Conservation (phyloP, 2,797 vertebrate species). For the Aplochiton taeniatus region DNA sequence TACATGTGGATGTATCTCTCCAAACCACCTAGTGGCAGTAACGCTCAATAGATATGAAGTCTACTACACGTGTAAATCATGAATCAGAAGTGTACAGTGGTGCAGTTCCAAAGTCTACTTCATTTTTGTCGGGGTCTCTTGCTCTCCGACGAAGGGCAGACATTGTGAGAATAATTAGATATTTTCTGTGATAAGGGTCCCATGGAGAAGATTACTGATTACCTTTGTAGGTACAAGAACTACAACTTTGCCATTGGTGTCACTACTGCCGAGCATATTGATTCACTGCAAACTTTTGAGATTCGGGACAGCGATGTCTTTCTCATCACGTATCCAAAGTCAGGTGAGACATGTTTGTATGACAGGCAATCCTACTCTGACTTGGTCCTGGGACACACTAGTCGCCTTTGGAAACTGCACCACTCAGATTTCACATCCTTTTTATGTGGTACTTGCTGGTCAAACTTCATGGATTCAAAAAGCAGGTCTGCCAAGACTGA, state of each 20-base stretch:
- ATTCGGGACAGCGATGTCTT: slow-evolving; percentile 62
- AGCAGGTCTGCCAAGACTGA: too few species aligned
- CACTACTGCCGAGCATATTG: slow-evolving; percentile 56
- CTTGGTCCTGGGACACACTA: not conserved
- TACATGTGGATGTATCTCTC: not conserved
- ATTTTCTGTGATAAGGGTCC: too few species aligned
- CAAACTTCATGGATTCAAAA: too few species aligned
- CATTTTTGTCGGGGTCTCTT: too few species aligned
- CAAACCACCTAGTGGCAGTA: not conserved
- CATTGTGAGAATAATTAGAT: too few species aligned
- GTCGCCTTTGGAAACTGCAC: not conserved
- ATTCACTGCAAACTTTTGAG: slow-evolving; percentile 66
- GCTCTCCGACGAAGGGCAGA: too few species aligned
- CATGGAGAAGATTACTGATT: slow-evolving; percentile 57
- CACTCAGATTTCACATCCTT: not conserved
- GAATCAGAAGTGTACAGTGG: too few species aligned
- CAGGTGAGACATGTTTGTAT: slow-evolving; percentile 37
- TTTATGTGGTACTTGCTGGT: too few species aligned
- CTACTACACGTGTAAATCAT: too few species aligned
- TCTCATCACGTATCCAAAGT: slow-evolving; percentile 69
- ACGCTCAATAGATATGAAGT: not conserved
- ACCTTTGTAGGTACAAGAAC: slow-evolving; percentile 59
- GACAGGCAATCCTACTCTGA: not conserved
- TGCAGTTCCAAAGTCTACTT: too few species aligned
- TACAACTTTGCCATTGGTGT: slow-evolving; percentile 19